These are phyloP conservation scores for Trichosurus vulpecula DNA, from an alignment of 2,797 vertebrate genomes.

Conservation along the genomic window DNA sequence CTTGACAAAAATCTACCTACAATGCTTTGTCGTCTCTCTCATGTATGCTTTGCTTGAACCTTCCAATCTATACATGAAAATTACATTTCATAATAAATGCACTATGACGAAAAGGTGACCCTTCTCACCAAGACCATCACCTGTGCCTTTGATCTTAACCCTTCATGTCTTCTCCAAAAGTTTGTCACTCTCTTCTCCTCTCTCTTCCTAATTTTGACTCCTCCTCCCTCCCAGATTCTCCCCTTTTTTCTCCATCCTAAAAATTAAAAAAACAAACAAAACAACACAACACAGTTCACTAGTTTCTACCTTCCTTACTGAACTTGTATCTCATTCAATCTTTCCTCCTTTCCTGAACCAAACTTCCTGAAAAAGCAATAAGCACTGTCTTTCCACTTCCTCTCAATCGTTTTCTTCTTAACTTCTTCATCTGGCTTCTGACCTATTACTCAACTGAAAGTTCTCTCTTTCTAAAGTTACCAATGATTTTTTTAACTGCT, in stretches of 20 bases:
- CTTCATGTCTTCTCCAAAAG: neutral
- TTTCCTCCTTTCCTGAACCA: neutral
- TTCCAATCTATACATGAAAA: neutral
- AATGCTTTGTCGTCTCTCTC: neutral
- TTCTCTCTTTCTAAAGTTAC: neutral
- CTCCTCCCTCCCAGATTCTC: fast-evolving
- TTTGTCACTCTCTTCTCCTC: neutral
- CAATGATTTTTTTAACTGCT: neutral
- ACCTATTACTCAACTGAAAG: neutral
- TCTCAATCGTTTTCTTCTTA: neutral
- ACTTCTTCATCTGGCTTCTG: neutral
- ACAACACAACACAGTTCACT: neutral
- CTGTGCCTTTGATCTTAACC: neutral
- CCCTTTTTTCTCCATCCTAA: neutral
- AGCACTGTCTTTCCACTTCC: neutral
- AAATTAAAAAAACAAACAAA: neutral
- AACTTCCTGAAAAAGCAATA: neutral
- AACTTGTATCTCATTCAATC: neutral
- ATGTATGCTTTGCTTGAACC: neutral
- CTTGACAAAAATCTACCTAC: neutral
- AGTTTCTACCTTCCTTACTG: neutral
- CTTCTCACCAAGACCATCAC: neutral
- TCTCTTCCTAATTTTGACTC: neutral
- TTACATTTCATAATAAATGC: neutral
- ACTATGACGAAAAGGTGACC: neutral